Evolutionary conservation across 1,140 invertebrate species (phyloP).

Genomic region (Charaxes varanes): DNA sequence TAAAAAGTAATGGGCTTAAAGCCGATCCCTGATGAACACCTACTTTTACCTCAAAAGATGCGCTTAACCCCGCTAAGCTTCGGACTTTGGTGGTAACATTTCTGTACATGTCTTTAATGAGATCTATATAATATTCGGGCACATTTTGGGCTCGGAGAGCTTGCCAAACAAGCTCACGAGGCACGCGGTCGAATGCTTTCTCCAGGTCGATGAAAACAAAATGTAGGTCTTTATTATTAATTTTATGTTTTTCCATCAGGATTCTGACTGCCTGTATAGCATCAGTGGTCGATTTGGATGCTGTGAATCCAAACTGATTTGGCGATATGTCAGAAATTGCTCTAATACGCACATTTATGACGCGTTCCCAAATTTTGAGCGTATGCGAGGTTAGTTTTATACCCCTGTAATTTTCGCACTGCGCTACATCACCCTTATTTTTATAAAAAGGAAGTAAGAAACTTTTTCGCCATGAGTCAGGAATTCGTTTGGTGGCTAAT

Average conservation of each 20-base stretch:
- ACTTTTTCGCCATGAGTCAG: conserved; percentile 14
- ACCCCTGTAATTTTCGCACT: conserved; percentile 18
- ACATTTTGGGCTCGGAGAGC: not conserved
- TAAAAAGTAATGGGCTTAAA: conserved; percentile 4
- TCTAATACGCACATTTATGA: no score
- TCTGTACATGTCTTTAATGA: not conserved
- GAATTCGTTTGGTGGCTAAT: not conserved
- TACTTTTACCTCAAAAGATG: not conserved
- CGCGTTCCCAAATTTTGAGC: conserved; percentile 4
- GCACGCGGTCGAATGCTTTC: no score
- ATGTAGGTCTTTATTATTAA: no score
- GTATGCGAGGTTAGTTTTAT: conserved; percentile 11
- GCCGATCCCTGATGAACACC: no score
- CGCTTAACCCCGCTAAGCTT: conserved; percentile 2
- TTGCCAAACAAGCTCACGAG: conserved; percentile 1
- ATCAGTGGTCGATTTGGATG: no score
- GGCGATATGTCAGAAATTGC: no score
- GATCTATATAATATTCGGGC: conserved; percentile 1
- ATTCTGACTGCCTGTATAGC: no score
- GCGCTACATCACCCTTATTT: conserved; percentile 13
- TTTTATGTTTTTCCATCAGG: no score
- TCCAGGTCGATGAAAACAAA: no score
- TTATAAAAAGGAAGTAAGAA: conserved; percentile 16
- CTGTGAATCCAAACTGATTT: no score
- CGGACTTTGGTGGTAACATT: conserved; percentile 3